Percentiles rank a stretch among this genome's conserved stretches.
These are phyloP conservation scores for Tetheella fluctuosa DNA, from an alignment of 2,888 invertebrate genomes.

Conservation along the genomic window DNA sequence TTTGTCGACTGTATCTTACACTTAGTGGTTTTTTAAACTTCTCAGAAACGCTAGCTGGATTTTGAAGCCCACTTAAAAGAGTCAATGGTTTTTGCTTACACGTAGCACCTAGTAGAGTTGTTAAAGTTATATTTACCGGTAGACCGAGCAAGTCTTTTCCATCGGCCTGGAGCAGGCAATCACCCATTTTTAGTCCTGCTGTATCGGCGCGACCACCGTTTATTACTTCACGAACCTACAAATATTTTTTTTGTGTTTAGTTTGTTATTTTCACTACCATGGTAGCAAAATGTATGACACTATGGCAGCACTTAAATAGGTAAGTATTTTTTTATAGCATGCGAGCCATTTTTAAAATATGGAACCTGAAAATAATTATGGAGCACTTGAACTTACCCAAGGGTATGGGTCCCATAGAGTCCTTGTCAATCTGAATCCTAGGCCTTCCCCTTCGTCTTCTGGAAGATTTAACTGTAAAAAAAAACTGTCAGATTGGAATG, in stretches of 20 bases:
- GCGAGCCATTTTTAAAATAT: no score
- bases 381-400: slow-evolving; percentile 83
- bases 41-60: no score
- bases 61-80: no score
- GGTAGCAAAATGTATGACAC: no score
- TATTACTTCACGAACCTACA: slow-evolving; percentile 86
- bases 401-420: slow-evolving; percentile 93
- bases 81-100: no score
- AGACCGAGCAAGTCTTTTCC: slow-evolving; percentile 81
- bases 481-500: no score
- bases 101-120: no score
- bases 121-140: slow-evolving; percentile 57
- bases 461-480: slow-evolving; percentile 80
- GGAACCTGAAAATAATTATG: neutral
- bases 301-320: neutral
- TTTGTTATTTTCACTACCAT: no score
- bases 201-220: slow-evolving; percentile 84
- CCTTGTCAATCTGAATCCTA: slow-evolving; percentile 89
- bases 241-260: no score
- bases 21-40: no score
- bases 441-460: slow-evolving; percentile 84
- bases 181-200: slow-evolving; percentile 87
- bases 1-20: no score
- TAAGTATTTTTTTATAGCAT: no score
- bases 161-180: slow-evolving; percentile 88